Evolutionary conservation across 2,888 invertebrate species (phyloP), one percentile per base, ranked within the genome.

Genomic region (Andrena minutula): DNA sequence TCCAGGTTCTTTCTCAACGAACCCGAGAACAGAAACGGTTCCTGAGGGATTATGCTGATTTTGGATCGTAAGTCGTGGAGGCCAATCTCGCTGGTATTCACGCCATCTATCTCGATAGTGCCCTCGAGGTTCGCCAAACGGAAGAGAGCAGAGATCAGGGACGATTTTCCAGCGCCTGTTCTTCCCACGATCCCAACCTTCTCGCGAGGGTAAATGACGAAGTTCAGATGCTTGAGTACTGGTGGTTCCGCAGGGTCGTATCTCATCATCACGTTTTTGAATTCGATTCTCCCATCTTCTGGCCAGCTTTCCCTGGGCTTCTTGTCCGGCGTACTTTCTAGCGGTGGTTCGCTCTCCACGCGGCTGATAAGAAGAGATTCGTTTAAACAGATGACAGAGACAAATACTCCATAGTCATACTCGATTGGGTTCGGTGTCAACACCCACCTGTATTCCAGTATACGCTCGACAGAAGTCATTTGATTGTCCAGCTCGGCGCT

Each of bases 381-480:
- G 23, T 10, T 20, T 23, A 23, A 26, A 26, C 12, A 41, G 12
- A 41, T 32, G 10, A 30, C 12, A 20, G 12, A 58, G 49, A 8
- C 6, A 0, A 23, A 61, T n/a, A 10, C 12, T n/a, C 26, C 23
- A 5, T 4, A 41, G 16, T 16, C 4, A 5, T 16, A 41, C 16
- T 12, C 12, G 41, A 41, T 41, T 12, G 0, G 12, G 12, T 41
- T 12, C 12, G 12, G 12, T 41, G 12, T 0, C 41, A 41, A 41
- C 41, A 5, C 6, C 12, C 74, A 92, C 92, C 89, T 94, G 91
- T 96, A 96, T 84, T 96, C 96, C 26, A 95, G 89, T 0, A 97
- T 95, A 92, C 98, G 95, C 94, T 99, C 99, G 0, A 99, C 99
- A 5, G 97, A 97, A 2, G 97, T 98, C 97, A 98, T 97, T 86